Percentiles rank a stretch among this genome's conserved stretches.
Conservation (phyloP, 1,140 invertebrate species). For the Hylaeus anthracinus region DNA sequence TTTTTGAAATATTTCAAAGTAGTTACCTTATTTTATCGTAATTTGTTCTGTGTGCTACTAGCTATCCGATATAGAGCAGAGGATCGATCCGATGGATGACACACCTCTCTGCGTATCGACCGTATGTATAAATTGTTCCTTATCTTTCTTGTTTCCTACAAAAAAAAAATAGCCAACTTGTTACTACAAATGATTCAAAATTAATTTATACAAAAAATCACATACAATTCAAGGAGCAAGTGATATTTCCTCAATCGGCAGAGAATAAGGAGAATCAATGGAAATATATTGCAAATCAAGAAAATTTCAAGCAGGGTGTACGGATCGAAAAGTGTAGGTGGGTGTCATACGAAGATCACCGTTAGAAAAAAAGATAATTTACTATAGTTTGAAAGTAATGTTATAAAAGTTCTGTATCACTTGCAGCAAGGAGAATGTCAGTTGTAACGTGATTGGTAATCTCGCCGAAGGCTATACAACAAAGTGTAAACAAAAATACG, state of each 20-base stretch:
- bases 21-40: not conserved
- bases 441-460: slow-evolving; percentile 68
- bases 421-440: slow-evolving; percentile 82
- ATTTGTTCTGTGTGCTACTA: not conserved
- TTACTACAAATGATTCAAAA: not conserved
- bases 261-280: slow-evolving; percentile 80
- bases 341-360: not conserved
- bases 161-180: not conserved
- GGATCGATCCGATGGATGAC: slow-evolving; percentile 16
- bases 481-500: slow-evolving; percentile 84
- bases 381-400: not conserved
- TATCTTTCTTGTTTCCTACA: not conserved
- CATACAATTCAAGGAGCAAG: slow-evolving; percentile 68
- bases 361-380: not conserved
- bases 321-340: slow-evolving; percentile 82
- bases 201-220: not conserved
- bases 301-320: slow-evolving; percentile 82
- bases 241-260: slow-evolving; percentile 79
- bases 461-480: slow-evolving; percentile 81
- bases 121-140: slow-evolving; percentile 10
- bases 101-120: slow-evolving; percentile 20
- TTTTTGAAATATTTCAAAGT: not conserved
- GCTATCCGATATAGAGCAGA: slow-evolving; percentile 37
- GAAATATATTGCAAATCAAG: slow-evolving; percentile 83
- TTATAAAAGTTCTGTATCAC: not conserved